Percentiles rank a stretch among this genome's conserved stretches.
Conservation (phyloP, 2,113 vertebrate genomes). For the Epinephelus fuscoguttatus region DNA sequence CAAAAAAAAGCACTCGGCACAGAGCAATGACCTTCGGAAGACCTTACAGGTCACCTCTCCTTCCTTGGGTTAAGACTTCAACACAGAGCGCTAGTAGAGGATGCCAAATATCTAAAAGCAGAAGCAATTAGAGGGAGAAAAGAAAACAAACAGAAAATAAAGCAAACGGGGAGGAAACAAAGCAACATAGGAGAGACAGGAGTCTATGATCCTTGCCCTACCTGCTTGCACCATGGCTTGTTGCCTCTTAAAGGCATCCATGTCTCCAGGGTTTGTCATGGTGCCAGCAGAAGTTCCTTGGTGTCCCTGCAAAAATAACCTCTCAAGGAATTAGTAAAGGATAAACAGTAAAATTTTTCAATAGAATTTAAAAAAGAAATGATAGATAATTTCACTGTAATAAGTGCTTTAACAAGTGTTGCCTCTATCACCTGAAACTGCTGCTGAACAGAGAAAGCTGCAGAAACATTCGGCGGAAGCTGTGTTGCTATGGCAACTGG, state of each 20-base stretch:
- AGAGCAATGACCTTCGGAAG: constrained; percentile 83
- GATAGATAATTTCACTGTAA: background rate
- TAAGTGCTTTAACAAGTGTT: constrained; percentile 15
- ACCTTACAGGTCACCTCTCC: constrained; percentile 82
- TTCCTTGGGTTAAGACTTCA: constrained; percentile 82
- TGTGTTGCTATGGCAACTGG: constrained; percentile 98
- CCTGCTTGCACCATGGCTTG: constrained; percentile 93
- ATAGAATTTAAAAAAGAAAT: background rate
- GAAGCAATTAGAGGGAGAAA: constrained; percentile 87
- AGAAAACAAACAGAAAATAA: constrained; percentile 79
- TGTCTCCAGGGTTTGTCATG: constrained; percentile 88
- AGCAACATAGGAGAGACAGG: constrained; percentile 69
- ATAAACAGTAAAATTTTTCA: background rate
- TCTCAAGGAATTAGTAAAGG: constrained; percentile 35
- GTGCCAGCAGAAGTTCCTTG: constrained; percentile 85
- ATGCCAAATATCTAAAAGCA: constrained; percentile 88
- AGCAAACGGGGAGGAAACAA: constrained; percentile 79
- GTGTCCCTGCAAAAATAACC: constrained; percentile 86
- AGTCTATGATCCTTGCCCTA: constrained; percentile 80
- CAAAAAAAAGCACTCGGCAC: constrained; percentile 84
- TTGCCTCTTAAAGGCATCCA: constrained; percentile 96
- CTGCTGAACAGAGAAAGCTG: constrained; percentile 92
- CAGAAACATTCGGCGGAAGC: constrained; percentile 97
- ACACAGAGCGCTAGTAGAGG: constrained; percentile 87
- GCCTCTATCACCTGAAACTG: constrained; percentile 90